Evolutionary conservation across 2,113 vertebrate genomes (phyloP), one percentile per base, ranked within the genome.

Genomic region (Casuarius casuarius): DNA sequence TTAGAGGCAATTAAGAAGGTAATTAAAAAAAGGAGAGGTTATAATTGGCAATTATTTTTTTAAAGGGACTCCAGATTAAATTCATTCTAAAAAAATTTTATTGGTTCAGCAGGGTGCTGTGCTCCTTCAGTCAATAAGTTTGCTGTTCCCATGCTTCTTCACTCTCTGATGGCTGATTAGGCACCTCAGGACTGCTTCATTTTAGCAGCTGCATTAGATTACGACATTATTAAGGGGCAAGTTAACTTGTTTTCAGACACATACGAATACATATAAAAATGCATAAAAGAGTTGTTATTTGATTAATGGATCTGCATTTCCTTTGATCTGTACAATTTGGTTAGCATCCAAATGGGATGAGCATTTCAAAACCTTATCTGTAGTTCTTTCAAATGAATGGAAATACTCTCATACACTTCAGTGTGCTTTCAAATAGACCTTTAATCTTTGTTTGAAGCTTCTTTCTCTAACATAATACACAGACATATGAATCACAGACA

Each of bases 51-150:
- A 61, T 74, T 56, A 28, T 20, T 10, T 81, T 94, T 97, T 96
- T 83, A 63, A 87, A 95, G 83, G 76, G 29, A 54, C 26, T 89
- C 49, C 33, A 73, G 90, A 87, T 81, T 90, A 95, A 94, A 95
- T 67, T 89, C 9, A 81, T 63, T 85, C 58, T n/a, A 51, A 61
- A 40, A 87, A 38, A 65, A 84, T 87, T 96, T 90, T 79, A 78
- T 84, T 95, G 77, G 81, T 90, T 97, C 66, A 77, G 17, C 31
- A 42, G 40, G 35, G 19, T 87, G n/a, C 46, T 83, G 56, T 65
- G 21, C 28, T 73, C 18, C 82, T 48, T 76, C 72, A 58, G 14
- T 89, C 59, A 91, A 56, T 74, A 66, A 81, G 33, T 54, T 84
- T 87, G 71, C 44, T 46, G 29, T 52, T 85, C 11, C 77, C 14